Base-by-base conservation (phyloP, 2,888 invertebrate species). In the Pseudococcus viburni region DNA sequence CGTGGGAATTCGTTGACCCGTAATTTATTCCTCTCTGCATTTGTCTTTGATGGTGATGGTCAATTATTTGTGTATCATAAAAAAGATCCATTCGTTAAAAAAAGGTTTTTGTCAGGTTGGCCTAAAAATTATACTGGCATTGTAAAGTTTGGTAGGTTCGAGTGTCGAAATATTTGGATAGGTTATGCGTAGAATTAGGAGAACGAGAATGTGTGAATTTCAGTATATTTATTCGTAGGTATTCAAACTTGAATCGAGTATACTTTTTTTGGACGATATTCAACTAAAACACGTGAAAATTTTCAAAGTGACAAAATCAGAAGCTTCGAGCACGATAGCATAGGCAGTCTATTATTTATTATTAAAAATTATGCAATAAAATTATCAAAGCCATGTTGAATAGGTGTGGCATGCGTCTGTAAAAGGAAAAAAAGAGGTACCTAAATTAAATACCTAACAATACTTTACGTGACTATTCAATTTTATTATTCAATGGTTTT, bases 1-100 rank as follows among this genome's bases (percentile, higher is more conserved):
- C 80, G 80, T 83, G 80, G 80, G 80, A 83, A 83, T 46, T 83
- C 80, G 80, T 83, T 83, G 80, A 83, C 80, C 80, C 80, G 80
- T 83, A 83, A n/a, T n/a, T 46, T 46, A 83, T 46, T 83, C n/a
- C 15, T 73, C 12, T 15, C n/a, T 19, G 22, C 22, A 73, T 73
- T 68, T 33, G 73, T 73, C 73, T 73, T 33, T 73, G 17, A 5
- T 73, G 15, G 15, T 5, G 26, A 33, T 73, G 73, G 26, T 73
- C 33, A 73, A 2, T 73, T 73, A 73, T 73, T 73, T 73, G 33
- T 2, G 17, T 33, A 17, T 33, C 1, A 33, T 73, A 33, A 33
- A 73, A 33, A 9, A 68, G 15, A 9, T 73, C 33, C 15, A 12
- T 68, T 26, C 15, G 26, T 59, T 64, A 64, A 64, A 59, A 19